Percentiles rank a stretch among this genome's conserved stretches.
Conservation (phyloP, 2,113 vertebrate genomes). For the Xerus inauris region DNA sequence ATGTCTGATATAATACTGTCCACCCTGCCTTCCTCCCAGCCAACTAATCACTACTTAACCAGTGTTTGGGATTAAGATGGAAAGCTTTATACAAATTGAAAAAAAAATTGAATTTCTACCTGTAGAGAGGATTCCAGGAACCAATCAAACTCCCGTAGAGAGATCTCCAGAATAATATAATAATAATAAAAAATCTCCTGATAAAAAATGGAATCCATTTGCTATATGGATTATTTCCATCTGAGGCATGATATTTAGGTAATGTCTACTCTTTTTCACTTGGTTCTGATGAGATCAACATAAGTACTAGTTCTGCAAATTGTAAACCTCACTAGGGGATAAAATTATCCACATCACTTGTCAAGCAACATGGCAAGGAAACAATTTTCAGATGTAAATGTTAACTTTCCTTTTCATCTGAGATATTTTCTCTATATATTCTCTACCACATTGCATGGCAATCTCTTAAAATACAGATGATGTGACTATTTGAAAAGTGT, state of each 20-base stretch:
- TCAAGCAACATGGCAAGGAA: conserved; percentile 73
- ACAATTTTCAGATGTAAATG: conserved; percentile 76
- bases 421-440: conserved; percentile 58
- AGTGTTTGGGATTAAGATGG: conserved; percentile 18
- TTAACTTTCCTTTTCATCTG: conserved; percentile 69
- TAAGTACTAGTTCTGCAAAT: conserved; percentile 74
- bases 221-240: conserved; percentile 62
- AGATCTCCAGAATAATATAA: not conserved
- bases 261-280: conserved; percentile 75
- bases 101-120: not conserved
- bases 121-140: conserved; percentile 1
- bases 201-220: conserved; percentile 61
- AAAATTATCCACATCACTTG: conserved; percentile 79
- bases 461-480: conserved; percentile 54
- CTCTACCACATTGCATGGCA: conserved; percentile 24
- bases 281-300: conserved; percentile 75
- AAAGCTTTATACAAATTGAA: not conserved
- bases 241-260: conserved; percentile 71
- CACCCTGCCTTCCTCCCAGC: not conserved
- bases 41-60: not conserved
- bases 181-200: not conserved
- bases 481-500: conserved; percentile 48
- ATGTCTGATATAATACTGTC: not conserved
- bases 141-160: not conserved
- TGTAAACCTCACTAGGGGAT: conserved; percentile 76